Base-by-base conservation (phyloP, 2,888 invertebrate genomes). In the Mythimna loreyi region DNA sequence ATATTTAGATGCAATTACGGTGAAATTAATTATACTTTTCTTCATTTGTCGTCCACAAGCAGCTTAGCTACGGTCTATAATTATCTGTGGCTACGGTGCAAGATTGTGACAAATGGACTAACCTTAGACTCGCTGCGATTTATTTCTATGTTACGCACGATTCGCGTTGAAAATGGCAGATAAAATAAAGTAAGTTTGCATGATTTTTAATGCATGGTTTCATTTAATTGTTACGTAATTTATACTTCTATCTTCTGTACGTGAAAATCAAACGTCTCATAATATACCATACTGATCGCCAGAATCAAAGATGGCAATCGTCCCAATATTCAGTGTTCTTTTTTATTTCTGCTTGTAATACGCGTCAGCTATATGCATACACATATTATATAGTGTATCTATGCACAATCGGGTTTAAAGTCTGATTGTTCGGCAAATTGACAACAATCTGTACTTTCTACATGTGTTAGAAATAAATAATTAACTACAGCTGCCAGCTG, bases 111-210 rank as follows among this genome's bases (percentile, higher is more conserved):
- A 64, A 58, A 75, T 75, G 71, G 65, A 67, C 30, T 86, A 89
- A 89, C 89, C 88, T 85, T 67, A 59, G 57, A 71, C 49, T 63
- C 47, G 67, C 36, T 68, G 64, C 25, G 36, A 68, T 47, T 72
- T 23, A 66, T 45, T 78, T 67, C 64, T 57, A 68, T 71, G 72
- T 19, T 28, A 30, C 69, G 33, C 60, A 65, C 76, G 78, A 74
- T 69, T 72, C 56, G 13, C 43, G n/a, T 30, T 49, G 21, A 83
- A 73, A 71, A 93, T 93, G 93, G 91, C 90, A 74, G 93, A 93
- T 76, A 94, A 94, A 93, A 93, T 94, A 87, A 92, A 90, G 94
- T 94, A 87, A 80, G 82, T 77, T 53, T 40, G 19, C 30, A 25
- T 36, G 4, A 28, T 45, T 55, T 33, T 8, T 0, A 23, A n/a